Percentiles rank a stretch among this genome's conserved stretches.
phyloP scores from a whole-genome alignment of 1,140 invertebrate genomes.

The Prorops nasuta region DNA sequence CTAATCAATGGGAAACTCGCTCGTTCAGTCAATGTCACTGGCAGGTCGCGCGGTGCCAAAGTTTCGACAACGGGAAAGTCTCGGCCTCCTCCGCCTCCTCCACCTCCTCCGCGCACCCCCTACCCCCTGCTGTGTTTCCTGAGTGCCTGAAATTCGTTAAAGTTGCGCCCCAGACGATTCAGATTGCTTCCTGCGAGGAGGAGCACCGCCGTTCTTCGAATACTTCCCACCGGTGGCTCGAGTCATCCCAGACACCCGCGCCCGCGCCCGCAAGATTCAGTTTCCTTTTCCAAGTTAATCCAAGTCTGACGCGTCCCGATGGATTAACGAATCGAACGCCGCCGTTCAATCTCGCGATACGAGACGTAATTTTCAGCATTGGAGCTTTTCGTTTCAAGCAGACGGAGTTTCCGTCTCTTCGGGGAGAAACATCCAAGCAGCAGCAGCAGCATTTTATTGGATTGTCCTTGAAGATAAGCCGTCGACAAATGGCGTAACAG shows the following conservation, averaged over 20 bases:
- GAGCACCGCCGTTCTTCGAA: slow-evolving; percentile 34
- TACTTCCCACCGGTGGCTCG: slow-evolving; percentile 24
- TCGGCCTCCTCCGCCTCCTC: background rate
- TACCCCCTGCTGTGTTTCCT: slow-evolving; percentile 18
- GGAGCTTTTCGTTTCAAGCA: too few species aligned
- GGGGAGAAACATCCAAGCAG: too few species aligned
- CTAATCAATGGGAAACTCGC: slow-evolving; percentile 33
- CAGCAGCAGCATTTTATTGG: too few species aligned
- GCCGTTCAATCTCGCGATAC: background rate
- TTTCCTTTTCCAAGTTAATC: slow-evolving; percentile 26
- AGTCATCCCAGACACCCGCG: too few species aligned
- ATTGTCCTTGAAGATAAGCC: too few species aligned
- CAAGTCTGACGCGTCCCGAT: slow-evolving; percentile 16
- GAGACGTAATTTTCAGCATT: too few species aligned
- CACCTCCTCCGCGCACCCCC: background rate
- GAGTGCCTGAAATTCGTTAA: slow-evolving; percentile 38
- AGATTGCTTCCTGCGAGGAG: slow-evolving; percentile 20
- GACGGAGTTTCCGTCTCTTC: too few species aligned
- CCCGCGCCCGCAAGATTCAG: slow-evolving; percentile 24
- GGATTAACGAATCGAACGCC: background rate
- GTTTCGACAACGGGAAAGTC: slow-evolving; percentile 22
- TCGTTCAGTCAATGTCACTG: slow-evolving; percentile 32
- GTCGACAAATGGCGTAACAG: too few species aligned
- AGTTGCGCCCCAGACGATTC: slow-evolving; percentile 29
- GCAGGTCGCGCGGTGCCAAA: slow-evolving; percentile 17